These are phyloP conservation scores for Phyllotreta striolata DNA, from an alignment of 2,888 invertebrate genomes.

Conservation along the genomic window DNA sequence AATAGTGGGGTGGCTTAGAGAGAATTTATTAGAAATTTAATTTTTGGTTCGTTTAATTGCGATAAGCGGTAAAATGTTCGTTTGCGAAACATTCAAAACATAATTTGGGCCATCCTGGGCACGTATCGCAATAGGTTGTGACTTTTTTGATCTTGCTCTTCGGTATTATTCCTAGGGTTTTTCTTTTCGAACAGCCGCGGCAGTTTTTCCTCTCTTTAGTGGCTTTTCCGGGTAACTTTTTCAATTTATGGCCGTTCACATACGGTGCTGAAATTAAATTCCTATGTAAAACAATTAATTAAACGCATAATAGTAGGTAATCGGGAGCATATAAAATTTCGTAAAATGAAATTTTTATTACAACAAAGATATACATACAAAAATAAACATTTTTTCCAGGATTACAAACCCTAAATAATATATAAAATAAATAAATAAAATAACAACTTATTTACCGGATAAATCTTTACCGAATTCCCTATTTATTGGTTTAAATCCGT, in stretches of 20 bases:
- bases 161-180: background rate
- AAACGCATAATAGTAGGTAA: background rate
- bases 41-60: background rate
- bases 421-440: no score
- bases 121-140: slow-evolving; percentile 3
- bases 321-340: no score
- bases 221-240: background rate
- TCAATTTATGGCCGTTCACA: background rate
- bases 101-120: slow-evolving; percentile 5
- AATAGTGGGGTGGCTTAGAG: background rate
- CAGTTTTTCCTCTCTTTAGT: slow-evolving; percentile 5
- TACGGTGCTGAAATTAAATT: background rate
- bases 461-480: no score
- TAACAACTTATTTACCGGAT: no score
- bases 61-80: background rate
- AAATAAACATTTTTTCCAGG: no score
- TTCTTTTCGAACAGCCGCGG: slow-evolving; percentile 3
- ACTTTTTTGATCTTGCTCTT: slow-evolving; percentile 9
- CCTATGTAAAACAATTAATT: background rate
- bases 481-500: no score
- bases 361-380: no score
- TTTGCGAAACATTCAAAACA: slow-evolving; percentile 2
- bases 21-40: background rate
- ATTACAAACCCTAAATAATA: no score
- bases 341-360: no score